These are phyloP conservation scores for Siderastrea siderea DNA, from an alignment of 92 coral and sea anemone genomes.

Conservation along the genomic window DNA sequence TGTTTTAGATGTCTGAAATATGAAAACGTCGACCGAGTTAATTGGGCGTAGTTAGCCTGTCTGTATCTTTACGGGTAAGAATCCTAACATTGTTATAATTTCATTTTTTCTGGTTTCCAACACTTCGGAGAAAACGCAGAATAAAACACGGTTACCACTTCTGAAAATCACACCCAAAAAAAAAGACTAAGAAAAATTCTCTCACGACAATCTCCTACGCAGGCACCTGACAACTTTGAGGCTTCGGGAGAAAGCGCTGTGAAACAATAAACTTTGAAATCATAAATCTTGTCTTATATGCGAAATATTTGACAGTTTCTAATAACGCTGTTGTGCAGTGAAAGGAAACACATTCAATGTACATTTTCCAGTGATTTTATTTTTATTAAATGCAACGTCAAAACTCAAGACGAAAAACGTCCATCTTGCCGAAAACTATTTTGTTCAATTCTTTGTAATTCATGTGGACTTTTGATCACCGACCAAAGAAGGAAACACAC, in stretches of 20 bases:
- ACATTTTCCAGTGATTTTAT: background rate
- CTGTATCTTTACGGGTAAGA: too few relatives aligned
- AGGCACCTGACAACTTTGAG: conserved; percentile 37
- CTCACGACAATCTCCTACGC: conserved; percentile 19
- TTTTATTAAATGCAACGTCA: conserved; percentile 4
- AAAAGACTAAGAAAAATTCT: background rate
- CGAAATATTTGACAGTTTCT: conserved; percentile 24
- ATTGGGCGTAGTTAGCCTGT: too few relatives aligned
- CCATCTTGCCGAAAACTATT: background rate
- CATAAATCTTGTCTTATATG: conserved; percentile 32
- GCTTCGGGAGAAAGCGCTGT: background rate
- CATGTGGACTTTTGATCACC: background rate
- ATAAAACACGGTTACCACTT: background rate
- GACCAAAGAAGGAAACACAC: conserved; percentile 3
- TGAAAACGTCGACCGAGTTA: too few relatives aligned
- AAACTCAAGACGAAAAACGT: background rate
- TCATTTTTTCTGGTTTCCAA: conserved; percentile 11
- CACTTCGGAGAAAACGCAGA: conserved; percentile 1
- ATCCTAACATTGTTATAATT: background rate
- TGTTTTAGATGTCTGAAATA: too few relatives aligned
- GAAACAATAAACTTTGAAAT: conserved; percentile 35
- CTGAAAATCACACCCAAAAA: background rate
- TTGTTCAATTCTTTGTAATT: background rate
- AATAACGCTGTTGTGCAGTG: background rate
- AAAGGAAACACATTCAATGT: conserved; percentile 43